phyloP scores from a whole-genome alignment of 1,140 invertebrate genomes.

The Drosophila sproati region DNA sequence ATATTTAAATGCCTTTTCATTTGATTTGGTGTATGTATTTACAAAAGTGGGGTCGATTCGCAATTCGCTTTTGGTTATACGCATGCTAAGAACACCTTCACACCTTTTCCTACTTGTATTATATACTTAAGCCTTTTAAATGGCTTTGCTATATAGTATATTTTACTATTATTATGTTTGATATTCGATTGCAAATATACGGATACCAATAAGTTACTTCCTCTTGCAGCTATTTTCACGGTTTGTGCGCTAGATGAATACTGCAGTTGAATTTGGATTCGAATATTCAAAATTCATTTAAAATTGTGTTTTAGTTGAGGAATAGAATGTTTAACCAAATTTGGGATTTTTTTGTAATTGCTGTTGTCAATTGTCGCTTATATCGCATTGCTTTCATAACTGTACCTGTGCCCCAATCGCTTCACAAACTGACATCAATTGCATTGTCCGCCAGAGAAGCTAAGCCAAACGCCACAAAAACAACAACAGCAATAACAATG shows the following conservation, averaged over 20 bases:
- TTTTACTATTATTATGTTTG: too few relatives aligned
- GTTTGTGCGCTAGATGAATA: too few relatives aligned
- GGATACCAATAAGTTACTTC: too few relatives aligned
- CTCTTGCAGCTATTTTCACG: background rate
- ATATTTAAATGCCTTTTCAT: constrained; percentile 17
- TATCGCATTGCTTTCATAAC: constrained; percentile 6
- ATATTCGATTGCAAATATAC: too few relatives aligned
- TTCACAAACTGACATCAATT: constrained; percentile 38
- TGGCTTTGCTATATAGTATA: too few relatives aligned
- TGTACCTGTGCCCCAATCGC: constrained; percentile 21
- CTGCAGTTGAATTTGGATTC: too few relatives aligned
- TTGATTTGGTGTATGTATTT: constrained; percentile 1
- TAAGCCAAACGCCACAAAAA: constrained; percentile 10
- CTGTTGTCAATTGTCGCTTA: constrained; percentile 2
- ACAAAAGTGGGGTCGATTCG: background rate
- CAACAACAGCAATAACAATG: constrained; percentile 1
- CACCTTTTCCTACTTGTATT: too few relatives aligned
- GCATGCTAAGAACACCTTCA: too few relatives aligned
- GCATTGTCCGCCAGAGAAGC: constrained; percentile 30
- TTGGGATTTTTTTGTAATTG: background rate
- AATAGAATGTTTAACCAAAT: background rate
- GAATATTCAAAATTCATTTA: background rate
- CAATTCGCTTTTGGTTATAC: background rate
- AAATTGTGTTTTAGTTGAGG: background rate
- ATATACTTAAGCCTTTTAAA: too few relatives aligned